phyloP scores from a whole-genome alignment of 2,888 invertebrate species.

The Epinotia ramella region DNA sequence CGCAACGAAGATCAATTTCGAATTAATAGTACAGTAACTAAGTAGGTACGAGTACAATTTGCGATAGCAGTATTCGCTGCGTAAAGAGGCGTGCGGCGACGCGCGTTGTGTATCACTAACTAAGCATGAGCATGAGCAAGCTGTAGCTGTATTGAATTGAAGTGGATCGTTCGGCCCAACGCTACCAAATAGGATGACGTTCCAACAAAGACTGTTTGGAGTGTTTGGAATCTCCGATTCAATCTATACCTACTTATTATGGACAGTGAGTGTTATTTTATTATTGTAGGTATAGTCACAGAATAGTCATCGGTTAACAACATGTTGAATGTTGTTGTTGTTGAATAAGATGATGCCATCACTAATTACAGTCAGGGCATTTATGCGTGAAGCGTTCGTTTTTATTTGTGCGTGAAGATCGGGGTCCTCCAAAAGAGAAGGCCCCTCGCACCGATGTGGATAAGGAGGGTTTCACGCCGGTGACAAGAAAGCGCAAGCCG shows the following conservation, averaged over 20 bases:
- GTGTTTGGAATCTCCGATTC: conserved; percentile 16
- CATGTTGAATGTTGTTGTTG: too few relatives aligned
- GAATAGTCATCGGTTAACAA: too few relatives aligned
- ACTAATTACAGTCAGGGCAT: too few relatives aligned
- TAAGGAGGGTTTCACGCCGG: too few relatives aligned
- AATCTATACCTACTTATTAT: not conserved
- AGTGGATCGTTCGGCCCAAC: conserved; percentile 37
- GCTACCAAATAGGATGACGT: conserved; percentile 31
- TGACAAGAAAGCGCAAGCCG: too few relatives aligned
- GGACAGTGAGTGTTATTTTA: conserved; percentile 27
- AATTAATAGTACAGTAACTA: not conserved
- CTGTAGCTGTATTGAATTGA: conserved; percentile 33
- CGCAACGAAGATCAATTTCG: conserved; percentile 33
- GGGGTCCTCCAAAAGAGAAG: too few relatives aligned
- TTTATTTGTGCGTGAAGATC: too few relatives aligned
- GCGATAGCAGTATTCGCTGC: conserved; percentile 7
- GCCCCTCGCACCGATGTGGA: too few relatives aligned
- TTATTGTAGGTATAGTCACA: too few relatives aligned
- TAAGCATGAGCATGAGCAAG: conserved; percentile 3
- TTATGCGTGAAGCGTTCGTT: too few relatives aligned
- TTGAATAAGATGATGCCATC: too few relatives aligned
- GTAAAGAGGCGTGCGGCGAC: conserved; percentile 23
- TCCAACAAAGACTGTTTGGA: conserved; percentile 24
- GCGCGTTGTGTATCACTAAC: conserved; percentile 36
- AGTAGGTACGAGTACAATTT: conserved; percentile 6